phyloP scores from a whole-genome alignment of 35 echinoderm and acorn worm species.

The Acanthaster planci region DNA sequence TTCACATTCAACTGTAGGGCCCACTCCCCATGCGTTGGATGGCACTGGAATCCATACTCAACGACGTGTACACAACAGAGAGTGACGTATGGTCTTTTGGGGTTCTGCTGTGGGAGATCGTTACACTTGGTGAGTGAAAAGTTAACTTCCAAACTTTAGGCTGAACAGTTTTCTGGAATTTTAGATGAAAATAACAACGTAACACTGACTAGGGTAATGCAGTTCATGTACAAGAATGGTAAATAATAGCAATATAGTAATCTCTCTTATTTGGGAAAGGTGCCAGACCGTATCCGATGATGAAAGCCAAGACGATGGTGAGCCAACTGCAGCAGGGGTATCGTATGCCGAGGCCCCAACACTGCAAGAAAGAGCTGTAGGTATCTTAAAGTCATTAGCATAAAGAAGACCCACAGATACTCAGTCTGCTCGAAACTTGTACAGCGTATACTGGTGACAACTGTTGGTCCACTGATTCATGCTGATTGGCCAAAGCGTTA shows the following conservation, averaged over 20 bases:
- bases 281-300: conserved; percentile 59
- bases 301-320: conserved; percentile 43
- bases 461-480: too few species aligned
- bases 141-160: too few species aligned
- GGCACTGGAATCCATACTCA: conserved; percentile 76
- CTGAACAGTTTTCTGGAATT: not conserved
- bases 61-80: conserved; percentile 72
- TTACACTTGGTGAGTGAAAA: conserved; percentile 82
- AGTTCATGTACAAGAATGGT: too few species aligned
- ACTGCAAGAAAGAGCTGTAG: conserved; percentile 44
- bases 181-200: not conserved
- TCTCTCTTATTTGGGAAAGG: conserved; percentile 24
- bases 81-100: conserved; percentile 95
- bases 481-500: too few species aligned
- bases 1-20: too few species aligned
- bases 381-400: conserved; percentile 25
- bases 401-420: too few species aligned
- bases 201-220: too few species aligned
- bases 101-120: conserved; percentile 82
- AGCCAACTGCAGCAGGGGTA: conserved; percentile 57
- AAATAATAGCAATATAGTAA: too few species aligned
- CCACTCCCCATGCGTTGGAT: conserved; percentile 78
- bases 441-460: too few species aligned
- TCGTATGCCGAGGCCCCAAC: conserved; percentile 49
- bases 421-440: too few species aligned